These are phyloP conservation scores for Dendroctonus valens DNA, from an alignment of 1,140 invertebrate genomes.

Conservation along the genomic window DNA sequence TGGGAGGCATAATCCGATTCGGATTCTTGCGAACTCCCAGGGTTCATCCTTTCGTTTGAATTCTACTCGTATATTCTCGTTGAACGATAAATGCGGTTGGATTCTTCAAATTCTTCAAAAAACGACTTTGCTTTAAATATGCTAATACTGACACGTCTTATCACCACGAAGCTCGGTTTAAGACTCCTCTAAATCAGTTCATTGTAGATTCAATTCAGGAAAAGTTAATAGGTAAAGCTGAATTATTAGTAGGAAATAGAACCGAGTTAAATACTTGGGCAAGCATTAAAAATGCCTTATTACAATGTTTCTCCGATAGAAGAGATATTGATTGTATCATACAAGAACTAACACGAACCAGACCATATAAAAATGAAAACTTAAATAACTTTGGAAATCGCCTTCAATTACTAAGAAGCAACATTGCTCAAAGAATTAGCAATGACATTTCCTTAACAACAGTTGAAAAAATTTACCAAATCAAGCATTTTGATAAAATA, in stretches of 20 bases:
- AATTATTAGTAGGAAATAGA: neutral
- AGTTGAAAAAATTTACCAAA: neutral
- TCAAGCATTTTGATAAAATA: too few relatives aligned
- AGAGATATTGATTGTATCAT: neutral
- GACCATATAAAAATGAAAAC: neutral
- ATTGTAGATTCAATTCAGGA: neutral
- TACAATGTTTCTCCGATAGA: conserved; percentile 1
- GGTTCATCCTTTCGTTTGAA: too few relatives aligned
- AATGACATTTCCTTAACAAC: neutral
- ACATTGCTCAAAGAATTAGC: conserved; percentile 1
- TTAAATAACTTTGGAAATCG: neutral
- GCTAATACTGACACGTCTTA: too few relatives aligned
- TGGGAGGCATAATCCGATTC: too few relatives aligned
- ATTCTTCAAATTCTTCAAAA: too few relatives aligned
- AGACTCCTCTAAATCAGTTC: too few relatives aligned
- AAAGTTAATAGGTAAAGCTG: conserved; percentile 1
- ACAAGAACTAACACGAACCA: neutral
- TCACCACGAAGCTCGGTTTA: too few relatives aligned
- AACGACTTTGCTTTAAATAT: too few relatives aligned
- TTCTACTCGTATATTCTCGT: too few relatives aligned
- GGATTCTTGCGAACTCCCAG: too few relatives aligned
- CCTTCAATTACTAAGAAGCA: neutral
- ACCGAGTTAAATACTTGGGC: neutral
- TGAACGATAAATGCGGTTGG: too few relatives aligned
- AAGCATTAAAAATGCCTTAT: neutral